A percentile compares a stretch with the other conserved stretches of the same genome.
phyloP scores from a whole-genome alignment of 2,113 vertebrate species.

The Oenanthe melanoleuca region DNA sequence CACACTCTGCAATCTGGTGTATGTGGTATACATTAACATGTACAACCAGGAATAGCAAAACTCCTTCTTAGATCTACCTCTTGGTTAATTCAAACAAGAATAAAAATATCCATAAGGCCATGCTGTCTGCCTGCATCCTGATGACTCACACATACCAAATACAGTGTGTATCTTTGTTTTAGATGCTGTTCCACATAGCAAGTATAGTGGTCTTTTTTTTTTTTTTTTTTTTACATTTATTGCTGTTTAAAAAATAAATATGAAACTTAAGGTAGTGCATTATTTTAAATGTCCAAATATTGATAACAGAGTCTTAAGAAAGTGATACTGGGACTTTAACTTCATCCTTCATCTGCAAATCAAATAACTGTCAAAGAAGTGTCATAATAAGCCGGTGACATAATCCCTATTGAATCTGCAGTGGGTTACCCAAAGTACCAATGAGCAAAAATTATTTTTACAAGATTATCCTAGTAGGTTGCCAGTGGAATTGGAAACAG shows the following conservation, averaged over 20 bases:
- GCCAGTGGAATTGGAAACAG: background rate
- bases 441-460: background rate
- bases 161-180: background rate
- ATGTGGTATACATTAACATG: background rate
- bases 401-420: background rate
- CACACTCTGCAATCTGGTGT: background rate
- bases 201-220: background rate
- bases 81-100: constrained; percentile 16
- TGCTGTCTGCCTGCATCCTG: background rate
- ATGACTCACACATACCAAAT: background rate
- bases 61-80: background rate
- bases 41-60: background rate
- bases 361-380: background rate
- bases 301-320: background rate
- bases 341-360: background rate
- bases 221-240: background rate
- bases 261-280: background rate
- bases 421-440: background rate
- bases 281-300: background rate
- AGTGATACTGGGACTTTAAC: background rate
- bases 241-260: background rate
- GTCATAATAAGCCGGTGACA: background rate
- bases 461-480: background rate
- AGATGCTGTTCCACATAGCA: background rate
- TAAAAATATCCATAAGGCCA: background rate